These are phyloP conservation scores for Scomberomorus guttatus DNA, from an alignment of 2,797 vertebrate species.

Conservation along the genomic window DNA sequence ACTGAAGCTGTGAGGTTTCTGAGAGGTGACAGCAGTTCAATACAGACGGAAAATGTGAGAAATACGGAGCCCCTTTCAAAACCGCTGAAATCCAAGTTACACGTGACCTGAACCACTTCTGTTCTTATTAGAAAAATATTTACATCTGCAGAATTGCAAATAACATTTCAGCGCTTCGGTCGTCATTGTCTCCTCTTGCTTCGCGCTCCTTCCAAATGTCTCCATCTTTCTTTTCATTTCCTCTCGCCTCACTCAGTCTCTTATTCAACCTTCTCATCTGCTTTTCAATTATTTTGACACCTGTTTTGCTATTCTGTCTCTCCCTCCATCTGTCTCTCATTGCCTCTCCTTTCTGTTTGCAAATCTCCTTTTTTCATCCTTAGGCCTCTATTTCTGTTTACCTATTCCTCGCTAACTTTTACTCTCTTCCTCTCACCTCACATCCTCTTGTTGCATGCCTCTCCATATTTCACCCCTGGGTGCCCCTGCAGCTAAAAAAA, in stretches of 20 bases:
- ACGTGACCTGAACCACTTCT: conserved; percentile 16
- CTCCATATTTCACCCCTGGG: conserved; percentile 79
- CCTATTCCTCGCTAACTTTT: conserved; percentile 29
- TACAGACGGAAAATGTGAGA: conserved; percentile 36
- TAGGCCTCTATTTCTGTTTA: conserved; percentile 39
- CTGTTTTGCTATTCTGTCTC: conserved; percentile 27
- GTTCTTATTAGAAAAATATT: conserved; percentile 7
- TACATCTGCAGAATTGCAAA: conserved; percentile 19
- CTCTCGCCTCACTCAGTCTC: conserved; percentile 3
- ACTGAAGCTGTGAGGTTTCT: conserved; percentile 70
- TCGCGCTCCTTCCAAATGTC: not conserved
- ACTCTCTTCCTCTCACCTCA: conserved; percentile 50
- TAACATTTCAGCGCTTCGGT: conserved; percentile 11
- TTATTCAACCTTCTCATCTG: conserved; percentile 18
- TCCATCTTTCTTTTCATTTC: conserved; percentile 27
- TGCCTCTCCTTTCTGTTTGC: conserved; percentile 11
- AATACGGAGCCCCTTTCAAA: conserved; percentile 42
- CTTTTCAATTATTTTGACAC: conserved; percentile 39
- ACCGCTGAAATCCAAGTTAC: conserved; percentile 10
- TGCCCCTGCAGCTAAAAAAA: conserved; percentile 78
- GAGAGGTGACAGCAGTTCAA: conserved; percentile 66
- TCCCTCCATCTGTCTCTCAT: conserved; percentile 13
- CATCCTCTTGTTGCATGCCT: conserved; percentile 73
- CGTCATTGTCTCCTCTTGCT: not conserved
- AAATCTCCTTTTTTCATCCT: conserved; percentile 25